A percentile compares a stretch with the other conserved stretches of the same genome.
These are phyloP conservation scores for Aplochiton taeniatus DNA, from an alignment of 2,797 vertebrate genomes.

Conservation along the genomic window DNA sequence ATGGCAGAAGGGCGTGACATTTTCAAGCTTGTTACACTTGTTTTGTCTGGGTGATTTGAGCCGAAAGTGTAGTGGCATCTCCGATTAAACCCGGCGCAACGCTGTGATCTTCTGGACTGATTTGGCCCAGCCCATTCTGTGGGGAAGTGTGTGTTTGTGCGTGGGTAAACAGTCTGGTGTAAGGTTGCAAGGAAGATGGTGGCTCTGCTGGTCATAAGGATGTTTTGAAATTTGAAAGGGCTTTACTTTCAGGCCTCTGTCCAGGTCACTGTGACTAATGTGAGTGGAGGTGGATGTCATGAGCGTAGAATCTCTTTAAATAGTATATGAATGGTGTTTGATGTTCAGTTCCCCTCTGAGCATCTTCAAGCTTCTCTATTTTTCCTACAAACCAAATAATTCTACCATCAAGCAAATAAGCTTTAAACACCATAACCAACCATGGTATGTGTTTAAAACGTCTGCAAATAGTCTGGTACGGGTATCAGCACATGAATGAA, in stretches of 20 bases:
- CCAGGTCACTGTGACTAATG: constrained; percentile 33
- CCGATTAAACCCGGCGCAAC: constrained; percentile 23
- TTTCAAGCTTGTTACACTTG: constrained; percentile 46
- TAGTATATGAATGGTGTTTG: constrained; percentile 35
- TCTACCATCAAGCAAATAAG: too few relatives aligned
- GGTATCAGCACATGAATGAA: not conserved
- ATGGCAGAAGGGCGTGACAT: constrained; percentile 45
- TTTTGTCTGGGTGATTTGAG: constrained; percentile 42
- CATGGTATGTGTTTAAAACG: too few relatives aligned
- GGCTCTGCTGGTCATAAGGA: constrained; percentile 54
- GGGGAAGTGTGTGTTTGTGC: constrained; percentile 1
- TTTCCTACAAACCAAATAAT: too few relatives aligned
- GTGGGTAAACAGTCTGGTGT: constrained; percentile 5
- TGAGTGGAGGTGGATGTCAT: constrained; percentile 20
- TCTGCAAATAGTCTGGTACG: too few relatives aligned
- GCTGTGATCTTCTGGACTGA: constrained; percentile 22
- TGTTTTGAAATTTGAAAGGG: constrained; percentile 16
- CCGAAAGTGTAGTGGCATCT: constrained; percentile 14
- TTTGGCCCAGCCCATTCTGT: constrained; percentile 10
- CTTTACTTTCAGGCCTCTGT: constrained; percentile 45
- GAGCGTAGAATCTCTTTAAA: constrained; percentile 34
- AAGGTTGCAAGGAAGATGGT: constrained; percentile 34
- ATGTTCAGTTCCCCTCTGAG: constrained; percentile 4
- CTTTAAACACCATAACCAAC: too few relatives aligned
- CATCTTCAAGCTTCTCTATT: too few relatives aligned